A percentile compares a stretch with the other conserved stretches of the same genome.
Conservation (phyloP, 2,797 vertebrate species). For the Pseudochaenichthys georgianus region DNA sequence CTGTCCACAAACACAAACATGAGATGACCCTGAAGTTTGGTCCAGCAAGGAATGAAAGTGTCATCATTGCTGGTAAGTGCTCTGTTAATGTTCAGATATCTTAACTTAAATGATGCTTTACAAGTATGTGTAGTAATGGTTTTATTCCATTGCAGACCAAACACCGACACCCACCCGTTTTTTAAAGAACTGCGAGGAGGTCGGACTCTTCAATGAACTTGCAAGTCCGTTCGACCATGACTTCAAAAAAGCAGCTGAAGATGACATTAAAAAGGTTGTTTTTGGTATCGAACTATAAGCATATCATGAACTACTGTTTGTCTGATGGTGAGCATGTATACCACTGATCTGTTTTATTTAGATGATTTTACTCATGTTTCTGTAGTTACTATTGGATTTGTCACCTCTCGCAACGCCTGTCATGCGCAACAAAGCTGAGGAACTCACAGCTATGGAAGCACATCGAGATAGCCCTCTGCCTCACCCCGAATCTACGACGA, state of each 20-base stretch:
- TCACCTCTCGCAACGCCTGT: slow-evolving; percentile 97
- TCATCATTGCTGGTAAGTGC: slow-evolving; percentile 96
- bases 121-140: neutral
- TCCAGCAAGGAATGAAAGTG: slow-evolving; percentile 96
- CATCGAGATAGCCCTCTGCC: slow-evolving; percentile 97
- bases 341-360: neutral
- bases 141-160: slow-evolving; percentile 90
- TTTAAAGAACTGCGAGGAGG: slow-evolving; percentile 99
- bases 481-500: slow-evolving; percentile 97
- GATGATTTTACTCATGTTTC: slow-evolving; percentile 11
- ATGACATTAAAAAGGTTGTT: slow-evolving; percentile 97
- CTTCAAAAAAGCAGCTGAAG: slow-evolving; percentile 98
- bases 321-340: neutral
- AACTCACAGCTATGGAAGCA: slow-evolving; percentile 88
- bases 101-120: neutral
- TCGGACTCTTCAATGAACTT: slow-evolving; percentile 98
- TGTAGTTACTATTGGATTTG: slow-evolving; percentile 96
- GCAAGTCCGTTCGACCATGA: slow-evolving; percentile 99
- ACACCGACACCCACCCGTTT: slow-evolving; percentile 99
- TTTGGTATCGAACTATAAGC: neutral
- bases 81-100: neutral
- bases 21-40: slow-evolving; percentile 99
- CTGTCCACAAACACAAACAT: slow-evolving; percentile 99
- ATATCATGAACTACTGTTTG: neutral
- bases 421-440: slow-evolving; percentile 96